These are phyloP conservation scores for Acrocephalus arundinaceus DNA, from an alignment of 2,113 vertebrate genomes.

Conservation along the genomic window DNA sequence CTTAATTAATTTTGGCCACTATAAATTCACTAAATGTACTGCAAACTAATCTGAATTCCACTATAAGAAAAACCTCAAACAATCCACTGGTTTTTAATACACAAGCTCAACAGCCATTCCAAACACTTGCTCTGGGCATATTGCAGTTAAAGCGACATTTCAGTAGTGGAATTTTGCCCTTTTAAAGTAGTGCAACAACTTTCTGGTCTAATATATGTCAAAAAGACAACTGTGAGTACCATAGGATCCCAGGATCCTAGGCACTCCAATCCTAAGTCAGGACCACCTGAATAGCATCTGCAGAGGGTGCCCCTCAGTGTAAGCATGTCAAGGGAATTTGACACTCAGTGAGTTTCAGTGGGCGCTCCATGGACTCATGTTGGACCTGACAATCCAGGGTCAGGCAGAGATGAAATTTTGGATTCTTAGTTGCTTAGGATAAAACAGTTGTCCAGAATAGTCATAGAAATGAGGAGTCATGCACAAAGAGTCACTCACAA, in stretches of 20 bases:
- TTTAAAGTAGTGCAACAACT: background rate
- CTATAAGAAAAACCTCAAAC: background rate
- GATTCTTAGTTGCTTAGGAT: background rate
- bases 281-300: background rate
- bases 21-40: background rate
- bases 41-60: background rate
- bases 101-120: background rate
- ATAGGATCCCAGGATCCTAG: background rate
- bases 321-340: background rate
- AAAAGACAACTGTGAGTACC: background rate
- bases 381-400: background rate
- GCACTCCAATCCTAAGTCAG: background rate
- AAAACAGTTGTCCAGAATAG: background rate
- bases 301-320: background rate
- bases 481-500: background rate
- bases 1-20: background rate
- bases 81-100: background rate
- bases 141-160: background rate
- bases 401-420: background rate
- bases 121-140: background rate
- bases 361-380: rapidly evolving
- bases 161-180: background rate
- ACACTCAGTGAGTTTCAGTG: background rate
- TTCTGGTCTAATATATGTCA: background rate
- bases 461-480: background rate